Percentiles rank a stretch among this genome's conserved stretches.
These are phyloP conservation scores for Hydropotes inermis DNA, from an alignment of 2,113 vertebrate genomes.

Conservation along the genomic window DNA sequence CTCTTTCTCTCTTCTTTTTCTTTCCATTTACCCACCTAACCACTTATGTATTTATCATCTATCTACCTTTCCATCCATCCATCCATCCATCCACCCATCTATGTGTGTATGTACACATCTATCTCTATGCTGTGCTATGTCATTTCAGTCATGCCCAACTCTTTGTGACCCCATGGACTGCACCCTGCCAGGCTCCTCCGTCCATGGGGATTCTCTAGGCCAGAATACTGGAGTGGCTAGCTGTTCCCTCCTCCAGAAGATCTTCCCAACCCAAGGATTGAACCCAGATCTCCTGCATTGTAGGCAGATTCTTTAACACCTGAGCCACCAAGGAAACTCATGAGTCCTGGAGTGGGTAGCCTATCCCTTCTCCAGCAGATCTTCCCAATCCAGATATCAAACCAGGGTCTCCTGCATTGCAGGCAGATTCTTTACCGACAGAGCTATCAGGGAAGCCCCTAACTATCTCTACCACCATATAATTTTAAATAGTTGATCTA, in stretches of 20 bases:
- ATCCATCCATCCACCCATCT: not conserved
- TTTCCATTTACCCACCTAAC: not conserved
- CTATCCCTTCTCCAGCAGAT: not conserved
- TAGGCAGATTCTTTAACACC: not conserved
- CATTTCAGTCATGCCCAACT: not conserved
- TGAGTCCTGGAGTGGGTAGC: not conserved
- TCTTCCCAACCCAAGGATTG: not conserved
- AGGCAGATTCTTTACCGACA: not conserved
- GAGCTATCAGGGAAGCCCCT: not conserved
- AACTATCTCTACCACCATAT: not conserved
- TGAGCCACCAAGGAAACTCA: not conserved
- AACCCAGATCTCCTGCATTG: not conserved
- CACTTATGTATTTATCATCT: not conserved
- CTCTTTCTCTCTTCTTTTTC: too few relatives aligned
- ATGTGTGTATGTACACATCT: not conserved
- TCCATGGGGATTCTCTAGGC: not conserved
- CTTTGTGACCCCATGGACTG: not conserved
- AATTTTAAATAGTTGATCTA: not conserved
- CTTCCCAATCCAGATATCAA: not conserved
- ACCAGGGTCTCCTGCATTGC: not conserved
- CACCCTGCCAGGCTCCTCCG: not conserved
- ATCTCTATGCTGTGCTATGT: not conserved
- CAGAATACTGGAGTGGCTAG: not conserved
- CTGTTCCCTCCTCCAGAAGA: not conserved
- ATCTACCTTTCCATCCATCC: not conserved